A percentile compares a stretch with the other conserved stretches of the same genome.
Conservation (phyloP, 1,140 invertebrate species). For the Bursaphelenchus mucronatus region DNA sequence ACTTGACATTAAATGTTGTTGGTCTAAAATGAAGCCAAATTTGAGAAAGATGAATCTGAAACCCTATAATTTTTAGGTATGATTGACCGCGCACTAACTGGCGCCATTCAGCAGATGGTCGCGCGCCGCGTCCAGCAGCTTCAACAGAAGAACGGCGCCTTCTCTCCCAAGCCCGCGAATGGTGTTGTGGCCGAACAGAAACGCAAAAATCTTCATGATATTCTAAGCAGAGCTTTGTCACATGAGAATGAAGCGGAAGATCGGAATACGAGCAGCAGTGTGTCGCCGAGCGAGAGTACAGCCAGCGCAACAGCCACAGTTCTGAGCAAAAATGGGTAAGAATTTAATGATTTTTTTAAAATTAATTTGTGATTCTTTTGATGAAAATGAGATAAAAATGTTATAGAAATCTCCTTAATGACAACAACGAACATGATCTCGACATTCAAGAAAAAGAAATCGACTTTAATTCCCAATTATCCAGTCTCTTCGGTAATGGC, state of each 20-base stretch:
- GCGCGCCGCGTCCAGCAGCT: neutral
- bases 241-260: slow-evolving; percentile 6
- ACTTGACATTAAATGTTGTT: too few species aligned
- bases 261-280: slow-evolving; percentile 15
- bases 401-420: too few species aligned
- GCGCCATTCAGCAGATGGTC: slow-evolving; percentile 26
- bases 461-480: slow-evolving; percentile 32
- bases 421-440: neutral
- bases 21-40: too few species aligned
- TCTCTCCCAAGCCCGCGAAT: neutral
- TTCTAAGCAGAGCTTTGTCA: slow-evolving; percentile 16
- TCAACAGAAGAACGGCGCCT: slow-evolving; percentile 22
- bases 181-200: slow-evolving; percentile 15
- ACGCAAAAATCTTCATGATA: slow-evolving; percentile 19
- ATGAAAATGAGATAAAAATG: too few species aligned
- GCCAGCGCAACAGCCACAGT: neutral
- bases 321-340: neutral
- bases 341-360: too few species aligned
- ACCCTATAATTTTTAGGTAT: slow-evolving; percentile 14
- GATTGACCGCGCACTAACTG: slow-evolving; percentile 50
- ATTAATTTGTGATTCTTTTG: too few species aligned
- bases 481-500: slow-evolving; percentile 29
- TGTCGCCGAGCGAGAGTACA: slow-evolving; percentile 16
- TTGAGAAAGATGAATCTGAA: too few species aligned
- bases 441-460: slow-evolving; percentile 14